phyloP scores from a whole-genome alignment of 2,113 vertebrate species.

The Cyanoliseus patagonus region DNA sequence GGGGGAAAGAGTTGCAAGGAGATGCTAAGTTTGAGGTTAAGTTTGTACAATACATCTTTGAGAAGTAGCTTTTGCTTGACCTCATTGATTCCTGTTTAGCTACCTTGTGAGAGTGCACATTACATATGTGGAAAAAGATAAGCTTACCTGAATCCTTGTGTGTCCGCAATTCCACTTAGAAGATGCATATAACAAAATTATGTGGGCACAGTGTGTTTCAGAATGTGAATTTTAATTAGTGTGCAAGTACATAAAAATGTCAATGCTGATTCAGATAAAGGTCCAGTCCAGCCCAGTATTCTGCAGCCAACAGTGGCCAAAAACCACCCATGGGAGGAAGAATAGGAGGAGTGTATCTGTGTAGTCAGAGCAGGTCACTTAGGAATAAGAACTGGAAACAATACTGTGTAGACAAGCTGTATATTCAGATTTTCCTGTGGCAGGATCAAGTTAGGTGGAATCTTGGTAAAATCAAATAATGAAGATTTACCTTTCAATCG shows the following conservation, averaged over 20 bases:
- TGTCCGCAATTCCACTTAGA: not conserved
- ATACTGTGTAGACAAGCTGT: not conserved
- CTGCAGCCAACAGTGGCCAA: not conserved
- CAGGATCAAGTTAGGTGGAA: not conserved
- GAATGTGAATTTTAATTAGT: not conserved
- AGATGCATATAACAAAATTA: not conserved
- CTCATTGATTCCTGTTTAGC: not conserved
- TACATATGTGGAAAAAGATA: not conserved
- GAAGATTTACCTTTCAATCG: not conserved
- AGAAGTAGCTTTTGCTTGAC: not conserved
- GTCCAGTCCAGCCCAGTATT: not conserved
- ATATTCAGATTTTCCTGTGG: not conserved
- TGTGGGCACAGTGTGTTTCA: not conserved
- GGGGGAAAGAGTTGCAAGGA: not conserved
- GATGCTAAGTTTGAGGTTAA: not conserved
- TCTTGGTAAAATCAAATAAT: not conserved
- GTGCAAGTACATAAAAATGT: not conserved
- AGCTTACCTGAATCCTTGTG: not conserved
- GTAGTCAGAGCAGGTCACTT: not conserved
- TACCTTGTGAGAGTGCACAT: not conserved
- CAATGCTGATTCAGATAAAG: not conserved
- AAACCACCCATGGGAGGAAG: not conserved
- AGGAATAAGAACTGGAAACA: not conserved
- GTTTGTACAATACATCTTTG: not conserved
- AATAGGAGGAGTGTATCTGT: not conserved